Evolutionary conservation across 2,113 vertebrate genomes (phyloP), one percentile per base, ranked within the genome.

Genomic region (Toxostoma redivivum): DNA sequence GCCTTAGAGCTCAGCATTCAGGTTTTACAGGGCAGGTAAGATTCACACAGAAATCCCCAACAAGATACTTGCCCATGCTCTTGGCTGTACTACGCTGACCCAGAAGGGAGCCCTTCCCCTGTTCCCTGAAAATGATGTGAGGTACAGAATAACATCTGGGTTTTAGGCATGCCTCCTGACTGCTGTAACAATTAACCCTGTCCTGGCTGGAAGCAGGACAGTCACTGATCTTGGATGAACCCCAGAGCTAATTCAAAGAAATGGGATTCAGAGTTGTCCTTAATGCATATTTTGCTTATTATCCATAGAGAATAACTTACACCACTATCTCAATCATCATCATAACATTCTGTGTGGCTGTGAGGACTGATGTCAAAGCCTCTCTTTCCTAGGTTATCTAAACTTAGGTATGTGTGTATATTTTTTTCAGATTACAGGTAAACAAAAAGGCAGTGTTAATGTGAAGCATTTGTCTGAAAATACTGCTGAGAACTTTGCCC

Each of bases 1-100:
- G 54, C 37, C 13, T 70, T 64, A 12, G 2, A 80, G 28, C 6
- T 77, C 38, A 77, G n/a, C 31, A 4, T 47, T 56, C 22, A 54
- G 33, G 15, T 38, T 85, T 92, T 62, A 42, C 33, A 30, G 20
- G 28, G 57, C 12, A 56, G 22, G 4, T 23, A 62, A 35, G 11
- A 35, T 33, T 56, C 6, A 27, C 14, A 19, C 23, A 72, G 37
- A 57, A 81, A 28, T 33, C 24, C 8, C 28, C 22, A 35, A 12
- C 3, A 21, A 17, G 25, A 64, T 42, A 3, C 9, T 56, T 10
- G 21, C 25, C 57, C 9, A 7, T 8, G 72, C 42, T 48, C 9
- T 35, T 24, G 31, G n/a, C 84, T 2, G 5, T 16, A 22, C 25
- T 31, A 1, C 1, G 0, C 17, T 65, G 58, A 50, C 8, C 66